Base-by-base conservation (phyloP, 2,113 vertebrate species). In the Geococcyx californianus region DNA sequence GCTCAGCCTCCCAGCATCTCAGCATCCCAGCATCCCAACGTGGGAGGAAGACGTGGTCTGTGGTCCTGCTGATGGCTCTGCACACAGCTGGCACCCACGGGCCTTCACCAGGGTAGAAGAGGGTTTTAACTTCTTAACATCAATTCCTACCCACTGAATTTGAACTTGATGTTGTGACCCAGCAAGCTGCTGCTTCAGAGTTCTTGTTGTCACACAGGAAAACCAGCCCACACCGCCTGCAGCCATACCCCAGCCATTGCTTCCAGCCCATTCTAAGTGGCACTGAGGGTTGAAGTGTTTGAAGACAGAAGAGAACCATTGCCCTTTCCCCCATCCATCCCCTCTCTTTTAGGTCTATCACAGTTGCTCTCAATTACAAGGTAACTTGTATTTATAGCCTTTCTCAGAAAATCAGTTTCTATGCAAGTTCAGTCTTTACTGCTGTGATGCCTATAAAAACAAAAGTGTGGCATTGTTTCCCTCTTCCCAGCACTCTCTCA, bases 71-170 rank as follows among this genome's bases (percentile, higher is more conserved):
- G 2, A 15, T 3, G n/a, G 28, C 38, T 62, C 33, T 28, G 38
- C 40, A 16, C 0, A 2, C 45, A 47, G 66, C 51, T 4, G 1
- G 52, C 10, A 23, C 44, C 44, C 4, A 0, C 0, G 3, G 21
- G 38, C 33, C 36, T 34, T 36, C 42, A 6, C 51, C 44, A 8
- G 40, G 25, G 13, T 25, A 23, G 0, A 1, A 21, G 54, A 49
- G 42, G 31, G 33, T 13, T 72, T 77, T 25, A 12, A 51, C 47
- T 60, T 16, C 7, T 1, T 51, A 64, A 26, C 34, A 38, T 13
- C 0, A 1, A 6, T 42, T 31, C 49, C 62, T 11, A 1, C 4
- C 68, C 18, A 16, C 36, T 38, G 31, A 23, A 49, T 49, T 54
- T 47, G 62, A 75, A 40, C 62, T 17, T 31, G 23, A 18, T 10